Base-by-base conservation (phyloP, 2,888 invertebrate species). In the Uloborus plumipes region DNA sequence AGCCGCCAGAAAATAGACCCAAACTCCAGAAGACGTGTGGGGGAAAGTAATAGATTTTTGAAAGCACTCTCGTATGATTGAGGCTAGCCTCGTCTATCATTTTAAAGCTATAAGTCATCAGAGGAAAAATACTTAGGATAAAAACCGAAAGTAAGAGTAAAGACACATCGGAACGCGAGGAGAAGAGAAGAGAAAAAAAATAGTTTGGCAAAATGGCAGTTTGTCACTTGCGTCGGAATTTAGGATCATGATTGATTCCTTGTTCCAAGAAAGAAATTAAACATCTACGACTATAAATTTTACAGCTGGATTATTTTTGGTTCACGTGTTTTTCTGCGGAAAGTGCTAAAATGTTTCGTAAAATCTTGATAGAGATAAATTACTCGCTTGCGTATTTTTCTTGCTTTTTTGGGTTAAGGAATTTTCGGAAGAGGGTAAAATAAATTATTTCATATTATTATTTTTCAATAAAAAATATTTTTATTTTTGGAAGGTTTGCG, bases 1-100 rank as follows among this genome's bases (percentile, higher is more conserved):
- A 55, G 55, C 55, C 16, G 7, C 55, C n/a, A n/a, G 15, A 55
- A 55, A 55, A 55, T 55, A 20, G 55, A 55, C 39, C 39, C 39
- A 11, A 39, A 39, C 39, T 39, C 39, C 39, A 39, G 9, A 4
- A 39, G 39, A 39, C 76, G 69, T 76, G 76, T 76, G 69, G 62
- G 39, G 61, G 76, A 69, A 76, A 76, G 76, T 76, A 76, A 76
- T 76, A 76, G 67, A 76, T 76, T 76, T 75, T 76, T 76, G 69
- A 69, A 53, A 76, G 69, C 76, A 76, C 76, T 76, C 69, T 62
- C 22, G 51, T 69, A 69, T 76, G 76, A 76, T 76, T 76, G 76
- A 69, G n/a, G 76, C 76, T 62, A 31, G 69, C 53, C 26, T 76
- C 76, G 69, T 76, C 64, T 62, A 76, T 76, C 76, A 76, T 76